Percentiles rank a stretch among this genome's conserved stretches.
Evolutionary conservation across 2,797 vertebrate species (phyloP).

Genomic region (Aselliscus stoliczkanus): DNA sequence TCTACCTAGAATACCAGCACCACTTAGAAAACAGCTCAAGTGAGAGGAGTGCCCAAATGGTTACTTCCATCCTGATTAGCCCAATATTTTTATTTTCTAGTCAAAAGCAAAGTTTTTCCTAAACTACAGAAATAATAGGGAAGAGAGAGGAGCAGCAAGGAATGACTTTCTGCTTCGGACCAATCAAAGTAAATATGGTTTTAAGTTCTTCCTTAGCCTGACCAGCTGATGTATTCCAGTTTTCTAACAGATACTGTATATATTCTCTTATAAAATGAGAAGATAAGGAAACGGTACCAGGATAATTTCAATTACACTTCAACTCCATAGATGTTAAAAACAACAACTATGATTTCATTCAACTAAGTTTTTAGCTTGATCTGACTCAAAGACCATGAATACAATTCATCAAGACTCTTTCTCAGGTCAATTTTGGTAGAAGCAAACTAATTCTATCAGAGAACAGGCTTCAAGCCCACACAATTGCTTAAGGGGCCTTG

Average conservation of each 20-base stretch:
- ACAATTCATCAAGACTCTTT: slow-evolving; percentile 40
- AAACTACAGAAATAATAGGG: slow-evolving; percentile 29
- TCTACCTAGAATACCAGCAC: slow-evolving; percentile 13
- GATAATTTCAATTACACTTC: slow-evolving; percentile 38
- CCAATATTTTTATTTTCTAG: slow-evolving; percentile 38
- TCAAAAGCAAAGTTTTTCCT: slow-evolving; percentile 36
- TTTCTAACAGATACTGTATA: slow-evolving; percentile 11
- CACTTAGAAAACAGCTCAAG: slow-evolving; percentile 37
- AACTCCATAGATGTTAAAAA: slow-evolving; percentile 43
- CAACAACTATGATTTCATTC: slow-evolving; percentile 25
- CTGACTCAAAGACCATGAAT: slow-evolving; percentile 19
- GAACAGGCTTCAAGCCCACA: slow-evolving; percentile 32
- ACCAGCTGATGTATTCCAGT: neutral
- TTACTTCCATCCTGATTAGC: slow-evolving; percentile 23
- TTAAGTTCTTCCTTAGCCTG: slow-evolving; percentile 5
- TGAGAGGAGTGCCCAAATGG: neutral
- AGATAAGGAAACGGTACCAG: neutral
- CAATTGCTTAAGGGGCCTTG: neutral
- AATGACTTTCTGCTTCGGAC: slow-evolving; percentile 43
- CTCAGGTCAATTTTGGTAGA: slow-evolving; percentile 21
- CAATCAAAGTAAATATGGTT: slow-evolving; percentile 23
- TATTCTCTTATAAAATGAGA: slow-evolving; percentile 23
- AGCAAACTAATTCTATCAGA: slow-evolving; percentile 31
- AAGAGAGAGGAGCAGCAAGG: neutral
- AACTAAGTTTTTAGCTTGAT: slow-evolving; percentile 35